Percentiles rank a stretch among this genome's conserved stretches.
Evolutionary conservation across 64 coral and sea anemone genomes (phyloP).

Genomic region (Trachythela sp.): DNA sequence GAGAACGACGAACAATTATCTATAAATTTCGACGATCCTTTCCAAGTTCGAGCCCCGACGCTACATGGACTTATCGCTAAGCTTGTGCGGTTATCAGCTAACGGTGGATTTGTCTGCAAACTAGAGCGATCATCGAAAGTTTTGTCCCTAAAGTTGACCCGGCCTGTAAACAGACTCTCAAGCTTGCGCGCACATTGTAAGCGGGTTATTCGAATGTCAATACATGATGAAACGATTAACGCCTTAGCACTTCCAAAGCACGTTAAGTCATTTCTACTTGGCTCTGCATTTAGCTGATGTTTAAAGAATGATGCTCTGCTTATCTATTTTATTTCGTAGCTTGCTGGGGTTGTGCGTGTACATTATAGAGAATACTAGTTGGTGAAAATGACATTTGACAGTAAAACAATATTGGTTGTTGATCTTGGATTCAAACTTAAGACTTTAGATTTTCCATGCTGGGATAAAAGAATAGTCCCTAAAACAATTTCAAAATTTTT

Average conservation of each 20-base stretch:
- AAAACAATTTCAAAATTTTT: too few species aligned
- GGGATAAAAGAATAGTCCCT: too few species aligned
- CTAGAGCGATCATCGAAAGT: neutral
- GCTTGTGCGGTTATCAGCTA: neutral
- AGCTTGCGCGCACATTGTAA: slow-evolving; percentile 4
- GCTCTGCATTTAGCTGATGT: neutral
- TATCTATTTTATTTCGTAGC: too few species aligned
- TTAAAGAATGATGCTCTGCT: too few species aligned
- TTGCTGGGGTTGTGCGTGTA: too few species aligned
- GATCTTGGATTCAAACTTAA: too few species aligned
- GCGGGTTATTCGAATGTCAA: neutral
- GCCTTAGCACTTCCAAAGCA: neutral
- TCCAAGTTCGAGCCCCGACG: neutral
- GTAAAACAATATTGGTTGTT: too few species aligned
- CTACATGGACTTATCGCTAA: neutral
- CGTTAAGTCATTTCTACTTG: neutral
- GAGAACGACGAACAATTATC: neutral
- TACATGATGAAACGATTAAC: neutral
- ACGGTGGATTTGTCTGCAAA: neutral
- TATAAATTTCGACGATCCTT: neutral
- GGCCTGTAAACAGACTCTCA: neutral
- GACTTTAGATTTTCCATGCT: too few species aligned
- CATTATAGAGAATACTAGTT: too few species aligned
- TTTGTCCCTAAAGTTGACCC: neutral
- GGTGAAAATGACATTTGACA: too few species aligned